Percentiles rank a stretch among this genome's conserved stretches.
Conservation (phyloP, 1,140 invertebrate genomes). For the Stenopsyche tienmushanensis region DNA sequence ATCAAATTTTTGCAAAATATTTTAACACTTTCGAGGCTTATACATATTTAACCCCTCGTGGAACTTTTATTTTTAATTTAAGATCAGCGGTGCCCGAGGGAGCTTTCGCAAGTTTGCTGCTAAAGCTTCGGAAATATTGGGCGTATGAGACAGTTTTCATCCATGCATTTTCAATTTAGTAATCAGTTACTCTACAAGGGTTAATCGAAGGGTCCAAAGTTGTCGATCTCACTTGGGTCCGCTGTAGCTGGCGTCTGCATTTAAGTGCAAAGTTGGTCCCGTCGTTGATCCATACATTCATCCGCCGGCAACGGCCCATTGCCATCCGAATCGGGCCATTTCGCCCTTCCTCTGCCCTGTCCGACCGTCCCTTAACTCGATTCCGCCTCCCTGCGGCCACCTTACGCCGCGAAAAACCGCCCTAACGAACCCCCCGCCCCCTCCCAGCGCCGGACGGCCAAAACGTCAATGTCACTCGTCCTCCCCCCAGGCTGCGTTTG, state of each 20-base stretch:
- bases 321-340: slow-evolving; percentile 39
- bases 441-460: slow-evolving; percentile 11
- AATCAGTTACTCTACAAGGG: not conserved
- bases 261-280: slow-evolving; percentile 41
- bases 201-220: slow-evolving; percentile 4
- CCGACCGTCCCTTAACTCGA: slow-evolving; percentile 18
- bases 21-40: too few relatives aligned
- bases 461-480: slow-evolving; percentile 35
- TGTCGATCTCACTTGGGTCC: not conserved
- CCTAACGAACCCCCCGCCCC: slow-evolving; percentile 1
- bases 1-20: too few relatives aligned
- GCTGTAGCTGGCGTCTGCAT: slow-evolving; percentile 31
- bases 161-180: too few relatives aligned
- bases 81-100: too few relatives aligned
- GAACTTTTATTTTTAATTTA: too few relatives aligned
- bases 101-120: too few relatives aligned
- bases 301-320: slow-evolving; percentile 39
- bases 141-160: too few relatives aligned
- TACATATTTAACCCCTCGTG: too few relatives aligned
- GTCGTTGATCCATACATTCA: slow-evolving; percentile 37
- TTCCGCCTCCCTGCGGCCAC: slow-evolving; percentile 5
- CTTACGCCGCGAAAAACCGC: slow-evolving; percentile 1
- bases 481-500: slow-evolving; percentile 9
- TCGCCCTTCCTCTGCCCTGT: slow-evolving; percentile 22
- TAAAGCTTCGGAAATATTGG: too few relatives aligned